These are phyloP conservation scores for Montifringilla adamsi DNA, from an alignment of 2,113 vertebrate species.

Conservation along the genomic window DNA sequence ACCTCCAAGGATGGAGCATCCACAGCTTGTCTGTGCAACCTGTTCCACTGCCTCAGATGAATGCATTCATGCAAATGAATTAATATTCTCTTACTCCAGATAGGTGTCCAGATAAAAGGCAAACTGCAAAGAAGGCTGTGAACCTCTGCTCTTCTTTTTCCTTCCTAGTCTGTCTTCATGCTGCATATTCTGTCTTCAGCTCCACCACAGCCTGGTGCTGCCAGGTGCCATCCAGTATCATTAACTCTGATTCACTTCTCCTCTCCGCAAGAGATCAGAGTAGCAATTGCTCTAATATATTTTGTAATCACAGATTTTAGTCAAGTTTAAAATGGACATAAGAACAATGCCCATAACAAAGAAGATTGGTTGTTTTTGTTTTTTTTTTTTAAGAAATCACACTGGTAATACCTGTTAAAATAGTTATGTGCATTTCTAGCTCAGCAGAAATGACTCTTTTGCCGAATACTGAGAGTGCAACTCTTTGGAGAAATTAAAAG, in stretches of 20 bases:
- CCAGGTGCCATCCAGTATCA: accelerated
- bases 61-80: neutral
- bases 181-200: neutral
- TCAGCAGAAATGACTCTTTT: neutral
- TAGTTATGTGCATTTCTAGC: neutral
- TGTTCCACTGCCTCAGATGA: neutral
- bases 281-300: neutral
- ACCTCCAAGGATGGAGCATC: neutral
- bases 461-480: neutral
- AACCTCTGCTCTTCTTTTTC: neutral
- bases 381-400: neutral
- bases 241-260: neutral
- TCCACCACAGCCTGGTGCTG: neutral
- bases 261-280: neutral
- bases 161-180: neutral
- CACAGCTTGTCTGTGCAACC: neutral
- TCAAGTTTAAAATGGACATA: neutral
- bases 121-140: neutral
- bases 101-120: neutral
- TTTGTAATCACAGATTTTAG: neutral
- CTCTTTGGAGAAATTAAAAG: neutral
- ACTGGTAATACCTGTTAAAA: neutral
- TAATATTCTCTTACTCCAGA: neutral
- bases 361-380: neutral
- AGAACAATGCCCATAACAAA: neutral